Conservation (phyloP, 2,113 vertebrate species). For the Archocentrus centrarchus region DNA sequence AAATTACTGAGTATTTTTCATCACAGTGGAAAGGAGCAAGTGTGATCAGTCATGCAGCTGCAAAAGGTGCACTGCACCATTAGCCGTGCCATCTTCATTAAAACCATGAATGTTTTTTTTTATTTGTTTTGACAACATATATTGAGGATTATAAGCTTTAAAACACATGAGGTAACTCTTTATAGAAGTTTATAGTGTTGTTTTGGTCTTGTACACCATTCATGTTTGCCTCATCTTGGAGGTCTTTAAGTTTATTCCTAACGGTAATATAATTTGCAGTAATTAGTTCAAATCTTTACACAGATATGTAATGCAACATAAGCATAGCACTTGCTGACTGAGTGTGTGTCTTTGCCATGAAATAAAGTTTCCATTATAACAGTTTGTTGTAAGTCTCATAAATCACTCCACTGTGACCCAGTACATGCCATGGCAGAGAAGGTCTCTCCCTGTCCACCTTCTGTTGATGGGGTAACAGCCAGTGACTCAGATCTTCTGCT, state of each 20-base stretch:
- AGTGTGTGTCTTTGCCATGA: slow-evolving; percentile 42
- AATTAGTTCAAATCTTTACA: slow-evolving; percentile 34
- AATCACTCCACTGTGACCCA: not conserved
- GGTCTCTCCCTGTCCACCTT: not conserved
- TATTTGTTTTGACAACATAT: not conserved
- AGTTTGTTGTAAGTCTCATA: slow-evolving; percentile 10
- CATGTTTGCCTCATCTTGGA: not conserved
- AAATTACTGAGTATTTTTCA: slow-evolving; percentile 25
- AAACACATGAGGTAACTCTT: not conserved
- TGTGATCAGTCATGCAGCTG: not conserved
- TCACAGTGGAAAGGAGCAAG: not conserved
- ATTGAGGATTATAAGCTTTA: slow-evolving; percentile 24
- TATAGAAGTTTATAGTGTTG: slow-evolving; percentile 4
- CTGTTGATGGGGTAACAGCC: slow-evolving; percentile 22
- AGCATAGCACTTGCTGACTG: slow-evolving; percentile 36
- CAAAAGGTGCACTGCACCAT: not conserved
- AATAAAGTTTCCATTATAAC: slow-evolving; percentile 51
- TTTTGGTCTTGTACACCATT: not conserved
- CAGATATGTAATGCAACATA: slow-evolving; percentile 33
- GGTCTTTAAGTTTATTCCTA: slow-evolving; percentile 20
- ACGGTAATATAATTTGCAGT: slow-evolving; percentile 29
- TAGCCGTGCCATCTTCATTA: not conserved
- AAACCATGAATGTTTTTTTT: slow-evolving; percentile 24
- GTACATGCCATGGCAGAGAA: not conserved
- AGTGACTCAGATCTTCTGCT: slow-evolving; percentile 58